Conservation (phyloP, 1,140 invertebrate species). For the Cotesia typhae region DNA sequence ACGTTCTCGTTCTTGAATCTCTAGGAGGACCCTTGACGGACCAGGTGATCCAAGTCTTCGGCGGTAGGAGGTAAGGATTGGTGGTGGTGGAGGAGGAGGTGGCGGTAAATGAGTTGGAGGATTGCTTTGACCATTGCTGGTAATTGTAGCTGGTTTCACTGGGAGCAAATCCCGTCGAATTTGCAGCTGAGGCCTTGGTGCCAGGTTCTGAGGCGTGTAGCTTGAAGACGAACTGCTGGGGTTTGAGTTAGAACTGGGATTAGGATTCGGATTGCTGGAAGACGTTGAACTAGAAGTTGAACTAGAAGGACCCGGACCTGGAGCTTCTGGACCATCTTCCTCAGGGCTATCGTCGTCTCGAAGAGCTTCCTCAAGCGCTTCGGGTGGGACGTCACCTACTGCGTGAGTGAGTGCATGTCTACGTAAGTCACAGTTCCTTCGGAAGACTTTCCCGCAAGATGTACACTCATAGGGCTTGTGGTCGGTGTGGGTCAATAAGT, state of each 20-base stretch:
- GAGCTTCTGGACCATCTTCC: slow-evolving; percentile 51
- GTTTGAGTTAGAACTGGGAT: slow-evolving; percentile 43
- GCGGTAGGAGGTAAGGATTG: slow-evolving; percentile 59
- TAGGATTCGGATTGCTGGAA: slow-evolving; percentile 42
- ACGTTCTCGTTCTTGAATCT: slow-evolving; percentile 31
- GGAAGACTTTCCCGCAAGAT: slow-evolving; percentile 87
- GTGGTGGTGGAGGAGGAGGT: slow-evolving; percentile 63
- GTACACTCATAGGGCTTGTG: slow-evolving; percentile 94
- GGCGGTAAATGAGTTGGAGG: slow-evolving; percentile 63
- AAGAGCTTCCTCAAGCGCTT: slow-evolving; percentile 72
- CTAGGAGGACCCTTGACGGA: slow-evolving; percentile 41
- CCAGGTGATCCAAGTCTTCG: slow-evolving; percentile 60
- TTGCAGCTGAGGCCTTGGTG: slow-evolving; percentile 71
- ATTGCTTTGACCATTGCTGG: slow-evolving; percentile 39
- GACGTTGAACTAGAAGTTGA: slow-evolving; percentile 43
- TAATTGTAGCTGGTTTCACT: slow-evolving; percentile 65
- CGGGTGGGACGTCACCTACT: slow-evolving; percentile 80
- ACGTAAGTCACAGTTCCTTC: slow-evolving; percentile 84
- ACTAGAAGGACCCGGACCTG: slow-evolving; percentile 52
- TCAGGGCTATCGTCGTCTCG: slow-evolving; percentile 71
- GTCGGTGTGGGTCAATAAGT: slow-evolving; percentile 93
- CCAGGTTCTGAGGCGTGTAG: slow-evolving; percentile 63
- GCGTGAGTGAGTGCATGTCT: slow-evolving; percentile 86
- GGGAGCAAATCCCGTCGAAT: slow-evolving; percentile 77
- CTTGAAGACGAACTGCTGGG: slow-evolving; percentile 41